Evolutionary conservation across 2,888 invertebrate genomes (phyloP).

Genomic region (Hypomecis punctinalis): DNA sequence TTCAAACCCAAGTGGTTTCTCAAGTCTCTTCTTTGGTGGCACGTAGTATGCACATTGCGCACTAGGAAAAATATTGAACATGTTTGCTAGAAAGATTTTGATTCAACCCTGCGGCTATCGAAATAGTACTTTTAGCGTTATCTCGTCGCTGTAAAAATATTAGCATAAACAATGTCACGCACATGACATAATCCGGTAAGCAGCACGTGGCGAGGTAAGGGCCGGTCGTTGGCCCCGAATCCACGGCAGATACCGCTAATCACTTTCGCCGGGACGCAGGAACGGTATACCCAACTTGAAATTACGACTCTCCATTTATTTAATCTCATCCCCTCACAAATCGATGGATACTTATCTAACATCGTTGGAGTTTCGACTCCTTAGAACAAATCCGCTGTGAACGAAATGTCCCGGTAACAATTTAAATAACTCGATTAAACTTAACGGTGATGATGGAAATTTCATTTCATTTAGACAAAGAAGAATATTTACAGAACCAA

Average conservation of each 20-base stretch:
- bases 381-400: conserved; percentile 4
- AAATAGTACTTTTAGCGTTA: neutral
- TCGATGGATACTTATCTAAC: conserved; percentile 28
- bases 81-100: no score
- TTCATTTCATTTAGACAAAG: conserved; percentile 8
- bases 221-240: conserved; percentile 74
- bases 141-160: neutral
- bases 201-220: conserved; percentile 67
- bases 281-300: conserved; percentile 56
- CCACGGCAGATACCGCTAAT: conserved; percentile 68
- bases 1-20: no score
- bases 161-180: conserved; percentile 31
- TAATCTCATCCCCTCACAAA: conserved; percentile 43
- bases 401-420: conserved; percentile 12
- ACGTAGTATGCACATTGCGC: no score
- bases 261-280: conserved; percentile 65
- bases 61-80: no score
- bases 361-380: conserved; percentile 30
- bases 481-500: conserved; percentile 3
- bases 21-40: no score
- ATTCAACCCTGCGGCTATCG: no score
- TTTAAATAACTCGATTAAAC: conserved; percentile 15
- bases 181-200: conserved; percentile 50
- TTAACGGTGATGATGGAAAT: conserved; percentile 13
- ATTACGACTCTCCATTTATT: conserved; percentile 45